Percentiles rank a stretch among this genome's conserved stretches.
Conservation (phyloP, 2,888 invertebrate species). For the Anagyrus pseudococci region DNA sequence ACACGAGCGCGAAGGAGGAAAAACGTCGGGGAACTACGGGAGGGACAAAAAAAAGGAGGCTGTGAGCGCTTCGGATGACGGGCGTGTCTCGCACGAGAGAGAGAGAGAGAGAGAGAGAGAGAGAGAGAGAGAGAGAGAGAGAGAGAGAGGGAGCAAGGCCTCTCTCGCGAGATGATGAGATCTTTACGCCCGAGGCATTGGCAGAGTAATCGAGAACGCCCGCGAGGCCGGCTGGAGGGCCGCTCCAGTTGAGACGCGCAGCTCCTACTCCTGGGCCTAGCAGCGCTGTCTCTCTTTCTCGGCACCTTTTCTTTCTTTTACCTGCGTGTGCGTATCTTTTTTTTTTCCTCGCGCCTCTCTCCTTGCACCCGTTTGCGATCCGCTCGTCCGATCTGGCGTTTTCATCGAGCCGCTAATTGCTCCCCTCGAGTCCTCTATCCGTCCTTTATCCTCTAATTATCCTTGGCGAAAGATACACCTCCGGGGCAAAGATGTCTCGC, state of each 20-base stretch:
- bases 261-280: slow-evolving; percentile 8
- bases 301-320: background rate
- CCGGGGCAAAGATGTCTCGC: background rate
- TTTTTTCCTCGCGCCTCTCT: slow-evolving; percentile 2
- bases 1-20: too few relatives aligned
- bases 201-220: background rate
- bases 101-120: too few relatives aligned
- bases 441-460: background rate
- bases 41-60: too few relatives aligned
- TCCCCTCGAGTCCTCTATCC: background rate
- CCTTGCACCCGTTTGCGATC: slow-evolving; percentile 23
- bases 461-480: background rate
- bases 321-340: background rate
- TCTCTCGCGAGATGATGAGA: too few relatives aligned
- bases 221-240: slow-evolving; percentile 1
- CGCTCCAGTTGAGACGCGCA: slow-evolving; percentile 29
- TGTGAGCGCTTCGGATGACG: too few relatives aligned
- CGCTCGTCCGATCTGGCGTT: slow-evolving; percentile 12
- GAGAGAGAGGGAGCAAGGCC: too few relatives aligned
- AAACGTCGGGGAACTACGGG: too few relatives aligned
- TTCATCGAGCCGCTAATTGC: slow-evolving; percentile 23
- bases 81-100: too few relatives aligned
- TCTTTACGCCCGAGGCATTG: slow-evolving; percentile 3
- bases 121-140: too few relatives aligned
- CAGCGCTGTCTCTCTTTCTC: slow-evolving; percentile 15